Conservation (phyloP, 2,888 invertebrate genomes). For the Bombylius discolor region DNA sequence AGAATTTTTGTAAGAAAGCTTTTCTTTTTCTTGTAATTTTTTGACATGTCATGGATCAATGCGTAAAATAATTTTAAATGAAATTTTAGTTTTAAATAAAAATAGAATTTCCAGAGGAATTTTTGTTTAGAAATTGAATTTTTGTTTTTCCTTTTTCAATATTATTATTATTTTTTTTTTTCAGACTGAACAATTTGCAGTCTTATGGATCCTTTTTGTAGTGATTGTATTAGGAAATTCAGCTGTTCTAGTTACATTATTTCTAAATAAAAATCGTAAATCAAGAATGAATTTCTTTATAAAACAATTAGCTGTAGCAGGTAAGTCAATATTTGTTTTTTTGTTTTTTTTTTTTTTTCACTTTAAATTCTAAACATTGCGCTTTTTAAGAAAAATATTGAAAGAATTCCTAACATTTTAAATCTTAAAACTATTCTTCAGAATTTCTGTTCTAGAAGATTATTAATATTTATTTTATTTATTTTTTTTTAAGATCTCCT, state of each 20-base stretch:
- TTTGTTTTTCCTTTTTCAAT: no score
- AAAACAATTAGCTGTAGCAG: constrained; percentile 82
- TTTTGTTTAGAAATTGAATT: no score
- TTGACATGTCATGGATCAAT: no score
- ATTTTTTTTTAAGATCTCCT: constrained; percentile 56
- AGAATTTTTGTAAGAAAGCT: no score
- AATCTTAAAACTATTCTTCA: background rate
- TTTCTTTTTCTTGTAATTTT: no score
- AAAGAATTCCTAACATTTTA: no score
- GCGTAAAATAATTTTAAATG: no score
- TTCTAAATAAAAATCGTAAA: constrained; percentile 70
- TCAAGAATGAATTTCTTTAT: constrained; percentile 94
- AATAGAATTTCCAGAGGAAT: no score
- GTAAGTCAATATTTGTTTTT: constrained; percentile 40
- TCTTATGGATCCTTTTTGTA: constrained; percentile 72
- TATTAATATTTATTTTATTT: background rate
- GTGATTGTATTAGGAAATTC: constrained; percentile 78
- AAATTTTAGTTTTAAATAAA: no score
- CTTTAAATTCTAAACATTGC: no score
- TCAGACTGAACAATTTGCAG: constrained; percentile 77
- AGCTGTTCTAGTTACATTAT: constrained; percentile 73
- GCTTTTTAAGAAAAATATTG: no score
- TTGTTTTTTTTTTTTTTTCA: no score
- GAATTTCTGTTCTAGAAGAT: background rate
- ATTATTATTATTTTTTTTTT: constrained; percentile 25